phyloP scores from a whole-genome alignment of 2,888 invertebrate species.

The Leptinotarsa rubiginosa region DNA sequence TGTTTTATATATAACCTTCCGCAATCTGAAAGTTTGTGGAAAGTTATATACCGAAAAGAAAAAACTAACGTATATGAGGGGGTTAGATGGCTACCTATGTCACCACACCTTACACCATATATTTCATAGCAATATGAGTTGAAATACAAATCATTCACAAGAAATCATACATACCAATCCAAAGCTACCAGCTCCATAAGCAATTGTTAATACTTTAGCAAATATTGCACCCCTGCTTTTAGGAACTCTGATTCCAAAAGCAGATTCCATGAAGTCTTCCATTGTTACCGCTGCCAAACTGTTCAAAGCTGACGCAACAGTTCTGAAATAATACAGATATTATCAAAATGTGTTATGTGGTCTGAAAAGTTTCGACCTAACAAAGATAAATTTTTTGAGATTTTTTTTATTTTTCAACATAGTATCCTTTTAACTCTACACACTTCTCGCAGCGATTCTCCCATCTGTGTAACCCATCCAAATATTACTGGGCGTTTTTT shows the following conservation, averaged over 20 bases:
- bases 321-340: constrained; percentile 70
- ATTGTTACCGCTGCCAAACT: constrained; percentile 92
- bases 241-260: constrained; percentile 77
- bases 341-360: not conserved
- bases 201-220: constrained; percentile 77
- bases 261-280: constrained; percentile 85
- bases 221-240: constrained; percentile 81
- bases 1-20: too few species aligned
- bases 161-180: constrained; percentile 67
- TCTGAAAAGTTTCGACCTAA: too few species aligned
- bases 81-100: too few species aligned
- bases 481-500: too few species aligned
- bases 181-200: constrained; percentile 76
- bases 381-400: too few species aligned
- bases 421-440: too few species aligned
- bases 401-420: too few species aligned
- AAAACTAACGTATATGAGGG: constrained; percentile 15
- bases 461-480: too few species aligned
- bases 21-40: too few species aligned
- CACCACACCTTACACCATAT: too few species aligned
- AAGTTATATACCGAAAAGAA: constrained; percentile 24
- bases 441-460: too few species aligned
- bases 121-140: too few species aligned
- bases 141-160: not conserved
- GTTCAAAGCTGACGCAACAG: constrained; percentile 94